A percentile compares a stretch with the other conserved stretches of the same genome.
These are phyloP conservation scores for Bettongia penicillata DNA, from an alignment of 2,113 vertebrate species.

Conservation along the genomic window DNA sequence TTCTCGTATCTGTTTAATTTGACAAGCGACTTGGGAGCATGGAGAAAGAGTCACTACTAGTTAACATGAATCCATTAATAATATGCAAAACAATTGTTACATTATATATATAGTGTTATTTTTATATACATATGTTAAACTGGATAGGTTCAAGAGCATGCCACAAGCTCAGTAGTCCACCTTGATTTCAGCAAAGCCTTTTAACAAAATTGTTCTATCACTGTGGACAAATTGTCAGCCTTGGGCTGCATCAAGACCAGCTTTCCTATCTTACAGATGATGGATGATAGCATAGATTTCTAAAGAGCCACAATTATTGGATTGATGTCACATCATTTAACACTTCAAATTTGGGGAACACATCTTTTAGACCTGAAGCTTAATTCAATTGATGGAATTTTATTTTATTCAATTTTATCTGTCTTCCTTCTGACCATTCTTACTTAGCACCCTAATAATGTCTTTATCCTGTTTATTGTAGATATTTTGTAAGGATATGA, in stretches of 20 bases:
- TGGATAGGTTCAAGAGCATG: neutral
- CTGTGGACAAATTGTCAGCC: neutral
- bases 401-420: neutral
- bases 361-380: neutral
- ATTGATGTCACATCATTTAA: neutral
- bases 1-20: neutral
- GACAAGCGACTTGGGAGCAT: neutral
- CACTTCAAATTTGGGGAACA: slow-evolving; percentile 4
- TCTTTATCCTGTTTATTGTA: slow-evolving; percentile 14
- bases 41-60: neutral
- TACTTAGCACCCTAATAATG: neutral
- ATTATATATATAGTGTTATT: too few relatives aligned
- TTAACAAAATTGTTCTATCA: neutral
- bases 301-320: neutral
- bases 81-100: neutral
- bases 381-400: neutral
- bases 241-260: neutral
- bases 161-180: neutral
- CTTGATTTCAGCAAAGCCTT: neutral
- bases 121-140: too few relatives aligned
- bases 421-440: neutral
- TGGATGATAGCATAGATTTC: neutral
- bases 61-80: neutral
- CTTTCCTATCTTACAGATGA: neutral
- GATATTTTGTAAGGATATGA: neutral